Evolutionary conservation across 2,113 vertebrate species (phyloP), one percentile per base, ranked within the genome.

Genomic region (Hiodon alosoides): DNA sequence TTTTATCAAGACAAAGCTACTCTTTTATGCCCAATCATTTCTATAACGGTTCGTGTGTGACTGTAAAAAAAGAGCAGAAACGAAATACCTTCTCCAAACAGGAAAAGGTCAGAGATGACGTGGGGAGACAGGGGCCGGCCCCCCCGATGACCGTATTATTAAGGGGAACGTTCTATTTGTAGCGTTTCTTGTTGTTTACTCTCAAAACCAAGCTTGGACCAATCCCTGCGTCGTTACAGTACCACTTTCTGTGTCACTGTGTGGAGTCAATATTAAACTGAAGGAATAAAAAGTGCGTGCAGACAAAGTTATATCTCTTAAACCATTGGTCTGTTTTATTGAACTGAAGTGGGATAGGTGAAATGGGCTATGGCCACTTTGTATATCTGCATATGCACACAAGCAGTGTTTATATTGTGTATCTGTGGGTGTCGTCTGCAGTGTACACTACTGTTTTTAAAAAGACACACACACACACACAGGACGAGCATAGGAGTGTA

Each of bases 41-140:
- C 79, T 85, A 79, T 78, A 79, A 83, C 79, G 78, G 81, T 78
- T 82, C 82, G 73, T 83, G 84, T 85, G 87, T 87, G 79, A 83
- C 86, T 80, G 80, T 78, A 76, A 77, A 79, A 81, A 79, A 84
- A 75, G 65, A 82, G 80, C 64, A 85, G 86, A 91, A 91, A 90
- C 86, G 76, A 86, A 87, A 91, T 87, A 86, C 86, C 83, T 88
- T 91, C 13, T 86, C 85, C 83, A 91, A 91, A 91, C 90, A 92
- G 85, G 77, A 88, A 90, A 89, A 88, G 87, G 86, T 90, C 89
- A 89, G 85, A 83, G 85, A 89, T 92, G 91, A 92, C 89, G 91
- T 86, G 86, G 78, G 79, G 73, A 78, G 85, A 79, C 75, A 81
- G 80, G 81, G 74, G 67, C 77, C 17, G 82, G 72, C 77, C 79